Base-by-base conservation (phyloP, 2,113 vertebrate species). In the Atractosteus spatula region DNA sequence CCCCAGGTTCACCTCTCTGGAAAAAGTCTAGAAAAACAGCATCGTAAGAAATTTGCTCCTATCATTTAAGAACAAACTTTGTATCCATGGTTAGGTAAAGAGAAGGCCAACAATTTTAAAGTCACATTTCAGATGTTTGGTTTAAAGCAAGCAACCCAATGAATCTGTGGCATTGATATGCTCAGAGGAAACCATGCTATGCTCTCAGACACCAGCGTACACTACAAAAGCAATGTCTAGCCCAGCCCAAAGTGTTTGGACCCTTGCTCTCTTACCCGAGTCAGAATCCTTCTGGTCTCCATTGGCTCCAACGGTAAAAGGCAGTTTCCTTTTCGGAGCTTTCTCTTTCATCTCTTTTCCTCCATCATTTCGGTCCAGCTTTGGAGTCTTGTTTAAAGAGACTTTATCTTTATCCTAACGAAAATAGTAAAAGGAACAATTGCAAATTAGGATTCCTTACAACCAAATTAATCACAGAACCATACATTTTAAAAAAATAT, bases 231-330 rank as follows among this genome's bases (percentile, higher is more conserved):
- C 47, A 5, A 0, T 7, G 47, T 10, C 47, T 51, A 10, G 47
- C 47, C 5, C 47, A 51, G 47, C 47, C 29, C 29, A 51, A 51
- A 51, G 47, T 29, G 29, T 29, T 1, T 29, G 29, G 29, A 29
- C 29, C 5, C 47, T 51, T 51, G 47, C 47, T 71, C 81, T 82
- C 43, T 78, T 92, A 99, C 97, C 97, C 80, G 97, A 95, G 84
- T 99, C 97, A 13, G 97, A 99, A 92, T 99, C 96, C 87, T 98
- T 99, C 88, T 98, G 97, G 92, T 99, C 96, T 93, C 97, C 97
- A 97, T 99, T 97, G 88, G 97, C 93, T 88, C 97, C 96, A 65
- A 95, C 92, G 66, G 96, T 96, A 87, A 99, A 99, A 88, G 97
- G 97, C 83, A 99, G 89, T 86, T 98, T 99, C 88, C 97, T 91